Evolutionary conservation across 1,140 invertebrate species (phyloP).

Genomic region (Dermatophagoides farinae): DNA sequence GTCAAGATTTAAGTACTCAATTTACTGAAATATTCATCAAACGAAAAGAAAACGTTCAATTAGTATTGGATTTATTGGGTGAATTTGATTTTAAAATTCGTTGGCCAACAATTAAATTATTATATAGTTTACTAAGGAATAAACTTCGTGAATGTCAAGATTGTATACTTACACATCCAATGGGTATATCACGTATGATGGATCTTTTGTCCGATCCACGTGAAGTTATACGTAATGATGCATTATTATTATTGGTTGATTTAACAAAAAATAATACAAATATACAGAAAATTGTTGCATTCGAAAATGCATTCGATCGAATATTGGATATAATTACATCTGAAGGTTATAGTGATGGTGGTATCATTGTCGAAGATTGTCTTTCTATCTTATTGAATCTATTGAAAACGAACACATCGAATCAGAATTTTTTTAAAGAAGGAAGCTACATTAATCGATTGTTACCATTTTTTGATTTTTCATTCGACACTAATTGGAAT

Average conservation of each 20-base stretch:
- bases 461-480: constrained; percentile 58
- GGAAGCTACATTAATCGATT: constrained; percentile 74
- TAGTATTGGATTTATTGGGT: constrained; percentile 70
- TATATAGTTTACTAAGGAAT: constrained; percentile 57
- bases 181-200: constrained; percentile 94
- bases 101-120: constrained; percentile 60
- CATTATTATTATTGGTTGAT: constrained; percentile 71
- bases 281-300: constrained; percentile 98
- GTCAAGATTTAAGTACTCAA: constrained; percentile 50
- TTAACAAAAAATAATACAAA: constrained; percentile 88
- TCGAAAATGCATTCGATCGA: constrained; percentile 94
- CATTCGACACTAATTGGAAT: constrained; percentile 58
- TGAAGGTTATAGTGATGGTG: constrained; percentile 82
- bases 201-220: constrained; percentile 76
- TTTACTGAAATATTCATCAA: constrained; percentile 98
- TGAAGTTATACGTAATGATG: constrained; percentile 92
- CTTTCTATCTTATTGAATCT: constrained; percentile 82
- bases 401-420: constrained; percentile 81
- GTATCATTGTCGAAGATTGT: constrained; percentile 93
- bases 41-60: constrained; percentile 57
- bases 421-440: constrained; percentile 97
- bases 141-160: constrained; percentile 79
- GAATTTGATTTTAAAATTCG: constrained; percentile 79
- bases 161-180: constrained; percentile 73
- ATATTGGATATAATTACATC: constrained; percentile 76